Base-by-base conservation (phyloP, 2,113 vertebrate genomes). In the Sebastes fasciatus region DNA sequence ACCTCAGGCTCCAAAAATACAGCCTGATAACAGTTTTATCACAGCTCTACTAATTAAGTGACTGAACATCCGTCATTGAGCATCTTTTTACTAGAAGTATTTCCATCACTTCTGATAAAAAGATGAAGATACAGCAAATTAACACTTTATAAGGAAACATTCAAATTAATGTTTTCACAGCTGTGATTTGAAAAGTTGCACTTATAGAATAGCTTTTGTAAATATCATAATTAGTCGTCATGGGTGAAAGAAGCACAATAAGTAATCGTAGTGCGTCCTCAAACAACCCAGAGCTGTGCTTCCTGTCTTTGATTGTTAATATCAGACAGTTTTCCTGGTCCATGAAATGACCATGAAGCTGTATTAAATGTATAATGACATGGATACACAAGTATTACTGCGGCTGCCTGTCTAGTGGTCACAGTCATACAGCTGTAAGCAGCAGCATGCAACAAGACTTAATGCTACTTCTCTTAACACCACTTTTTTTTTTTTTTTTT, bases 1-100 rank as follows among this genome's bases (percentile, higher is more conserved):
- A 77, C 26, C 42, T 78, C 19, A 46, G 62, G 1, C 76, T 77
- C 40, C 34, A 42, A 52, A 17, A 81, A 70, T 51, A 61, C 10
- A 68, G 19, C 21, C 49, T 40, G 58, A 21, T 68, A 19, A 42
- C 2, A 12, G 4, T 19, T 76, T 67, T 8, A 57, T 63, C 16
- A 26, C 6, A 51, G 51, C 5, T 60, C 0, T 17, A 54, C 40
- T 26, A 26, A 1, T 26, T n/a, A 23, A n/a, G 12, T 40, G 16
- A 60, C n/a, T 52, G 6, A 58, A 21, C 45, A 42, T 34, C 7
- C 19, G n/a, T 43, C 49, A 11, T 34, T 68, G n/a, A 48, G 1
- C 70, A 49, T 51, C 7, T 49, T 52, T 51, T 62, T 40, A 62
- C 72, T 4, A 42, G 2, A 46, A 46, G 10, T 60, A n/a, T 46